Base-by-base conservation (phyloP, 1,140 invertebrate genomes). In the Wiebesia pumilae region DNA sequence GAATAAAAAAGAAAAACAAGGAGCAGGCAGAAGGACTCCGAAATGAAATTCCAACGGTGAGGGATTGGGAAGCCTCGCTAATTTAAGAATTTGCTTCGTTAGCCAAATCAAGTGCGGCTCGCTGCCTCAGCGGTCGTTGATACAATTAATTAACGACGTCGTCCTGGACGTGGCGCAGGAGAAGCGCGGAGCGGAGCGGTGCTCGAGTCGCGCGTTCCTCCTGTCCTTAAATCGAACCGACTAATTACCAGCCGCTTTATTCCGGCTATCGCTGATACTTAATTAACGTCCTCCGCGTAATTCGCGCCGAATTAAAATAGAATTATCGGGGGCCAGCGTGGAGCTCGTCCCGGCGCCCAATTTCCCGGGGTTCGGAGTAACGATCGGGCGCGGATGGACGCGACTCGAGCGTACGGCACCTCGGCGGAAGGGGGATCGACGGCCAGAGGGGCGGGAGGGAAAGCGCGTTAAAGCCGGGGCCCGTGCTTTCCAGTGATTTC, bases 1-100 rank as follows among this genome's bases (percentile, higher is more conserved):
- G 47, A 4, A 16, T 27, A 33, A 33, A 54, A 27, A 19, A 47
- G 6, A 54, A 43, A 1, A n/a, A 69, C 4, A 54, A 30, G 33
- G 33, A 40, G 69, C 4, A 27, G 69, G 10, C 12, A 3, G 3
- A 27, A 65, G 35, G 54, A 65, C 79, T 81, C 35, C 1, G 51
- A 40, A 65, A 81, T 65, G 33, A 65, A 65, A 81, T 33, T 81
- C 19, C n/a, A 79, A 58, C 62, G 79, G 65, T 30, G 71, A 33
- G 40, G 65, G 43, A 78, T 35, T 65, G 82, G 62, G 73, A 73
- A 69, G 81, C 83, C 89, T 90, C 90, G 91, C 91, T 92, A 91
- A 93, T 93, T 93, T 93, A 93, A 92, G 92, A 93, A 93, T 93
- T 91, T 91, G 91, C 89, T 91, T 93, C 92, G 93, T 94, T 94